These are phyloP conservation scores for Conger conger DNA, from an alignment of 2,113 vertebrate species.

Conservation along the genomic window DNA sequence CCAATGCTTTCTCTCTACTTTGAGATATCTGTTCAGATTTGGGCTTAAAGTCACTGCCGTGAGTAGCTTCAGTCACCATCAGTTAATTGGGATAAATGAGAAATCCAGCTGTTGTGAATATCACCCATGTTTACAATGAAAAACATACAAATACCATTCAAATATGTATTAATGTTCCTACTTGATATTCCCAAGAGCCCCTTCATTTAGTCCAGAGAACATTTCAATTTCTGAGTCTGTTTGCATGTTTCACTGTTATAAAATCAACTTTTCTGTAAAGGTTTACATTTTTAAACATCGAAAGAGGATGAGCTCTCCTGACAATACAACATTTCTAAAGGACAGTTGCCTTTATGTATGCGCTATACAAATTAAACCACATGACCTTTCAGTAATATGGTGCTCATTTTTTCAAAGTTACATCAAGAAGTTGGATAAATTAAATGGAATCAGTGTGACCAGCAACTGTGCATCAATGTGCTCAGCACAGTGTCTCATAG, in stretches of 20 bases:
- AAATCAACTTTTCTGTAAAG: constrained; percentile 10
- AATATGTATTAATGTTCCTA: not conserved
- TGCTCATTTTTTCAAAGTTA: not conserved
- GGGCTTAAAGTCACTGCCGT: not conserved
- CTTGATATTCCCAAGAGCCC: not conserved
- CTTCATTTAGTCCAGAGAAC: not conserved
- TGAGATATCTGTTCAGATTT: not conserved
- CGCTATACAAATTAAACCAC: not conserved
- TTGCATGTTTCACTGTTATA: constrained; percentile 24
- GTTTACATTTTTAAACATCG: constrained; percentile 1
- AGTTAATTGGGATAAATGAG: not conserved
- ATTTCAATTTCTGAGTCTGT: constrained; percentile 1
- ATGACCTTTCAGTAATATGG: not conserved
- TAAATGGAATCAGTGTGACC: not conserved
- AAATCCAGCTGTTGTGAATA: not conserved
- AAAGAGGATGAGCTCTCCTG: not conserved
- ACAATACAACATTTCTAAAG: not conserved
- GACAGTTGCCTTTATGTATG: not conserved
- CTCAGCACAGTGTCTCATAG: not conserved
- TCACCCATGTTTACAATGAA: not conserved
- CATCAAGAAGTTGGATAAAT: not conserved
- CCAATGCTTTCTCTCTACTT: not conserved
- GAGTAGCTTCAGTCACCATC: not conserved
- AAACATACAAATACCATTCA: not conserved
- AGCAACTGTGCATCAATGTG: not conserved